These are phyloP conservation scores for Trachythela sp. DNA, from an alignment of 64 coral and sea anemone species.

Conservation along the genomic window DNA sequence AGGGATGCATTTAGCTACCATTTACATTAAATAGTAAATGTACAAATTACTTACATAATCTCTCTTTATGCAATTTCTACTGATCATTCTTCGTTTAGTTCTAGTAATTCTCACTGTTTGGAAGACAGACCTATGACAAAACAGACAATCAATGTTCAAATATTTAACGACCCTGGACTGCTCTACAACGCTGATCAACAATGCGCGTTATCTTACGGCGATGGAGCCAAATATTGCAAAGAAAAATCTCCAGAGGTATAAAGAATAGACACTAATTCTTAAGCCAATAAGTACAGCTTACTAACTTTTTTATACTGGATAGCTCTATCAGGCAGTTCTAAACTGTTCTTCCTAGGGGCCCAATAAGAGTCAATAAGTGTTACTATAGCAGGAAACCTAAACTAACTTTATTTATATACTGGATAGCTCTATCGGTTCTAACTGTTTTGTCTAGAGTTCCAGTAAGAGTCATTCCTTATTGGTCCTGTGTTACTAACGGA, in stretches of 20 bases:
- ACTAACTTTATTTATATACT: too few species aligned
- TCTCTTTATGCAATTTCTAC: neutral
- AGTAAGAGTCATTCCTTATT: too few species aligned
- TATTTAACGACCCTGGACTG: slow-evolving; percentile 61
- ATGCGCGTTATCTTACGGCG: slow-evolving; percentile 72
- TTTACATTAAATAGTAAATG: too few species aligned
- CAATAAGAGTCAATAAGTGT: too few species aligned
- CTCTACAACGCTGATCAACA: slow-evolving; percentile 83
- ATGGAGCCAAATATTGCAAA: slow-evolving; percentile 66
- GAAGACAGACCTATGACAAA: slow-evolving; percentile 76
- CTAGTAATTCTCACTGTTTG: slow-evolving; percentile 76
- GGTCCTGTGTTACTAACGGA: too few species aligned
- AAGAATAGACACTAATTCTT: neutral
- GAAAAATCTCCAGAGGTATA: slow-evolving; percentile 57
- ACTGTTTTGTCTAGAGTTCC: too few species aligned
- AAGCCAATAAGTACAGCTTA: neutral
- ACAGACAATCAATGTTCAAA: slow-evolving; percentile 53
- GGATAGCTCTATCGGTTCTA: too few species aligned
- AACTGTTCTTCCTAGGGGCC: too few species aligned
- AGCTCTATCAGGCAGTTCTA: neutral
- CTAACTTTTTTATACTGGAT: too few species aligned
- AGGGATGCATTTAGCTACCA: too few species aligned
- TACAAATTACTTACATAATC: neutral
- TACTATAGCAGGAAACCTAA: too few species aligned
- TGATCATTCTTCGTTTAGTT: slow-evolving; percentile 27